Conservation (phyloP, 2,113 vertebrate species). For the Cacatua alba region DNA sequence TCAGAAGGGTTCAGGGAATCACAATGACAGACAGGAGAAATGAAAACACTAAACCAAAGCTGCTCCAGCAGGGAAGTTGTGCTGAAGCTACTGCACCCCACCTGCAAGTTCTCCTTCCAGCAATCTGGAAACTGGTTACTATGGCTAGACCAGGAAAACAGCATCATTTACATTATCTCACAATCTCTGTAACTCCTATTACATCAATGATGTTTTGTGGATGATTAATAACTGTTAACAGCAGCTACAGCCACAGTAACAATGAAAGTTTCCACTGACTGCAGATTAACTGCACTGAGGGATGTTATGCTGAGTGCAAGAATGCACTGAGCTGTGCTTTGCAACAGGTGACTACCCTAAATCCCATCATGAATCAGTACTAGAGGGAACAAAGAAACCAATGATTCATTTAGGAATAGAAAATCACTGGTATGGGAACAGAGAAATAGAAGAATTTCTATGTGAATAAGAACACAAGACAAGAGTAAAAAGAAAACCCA, state of each 20-base stretch:
- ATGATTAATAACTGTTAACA: neutral
- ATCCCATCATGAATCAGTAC: neutral
- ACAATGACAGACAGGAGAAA: neutral
- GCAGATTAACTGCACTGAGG: neutral
- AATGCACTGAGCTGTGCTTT: neutral
- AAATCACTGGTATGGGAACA: neutral
- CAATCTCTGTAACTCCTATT: neutral
- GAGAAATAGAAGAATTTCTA: neutral
- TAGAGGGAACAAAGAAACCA: neutral
- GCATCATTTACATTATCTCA: neutral
- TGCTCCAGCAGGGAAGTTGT: neutral
- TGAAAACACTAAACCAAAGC: neutral
- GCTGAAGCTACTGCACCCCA: neutral
- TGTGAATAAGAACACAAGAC: neutral
- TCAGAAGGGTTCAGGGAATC: neutral
- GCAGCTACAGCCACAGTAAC: neutral
- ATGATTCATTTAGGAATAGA: neutral
- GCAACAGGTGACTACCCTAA: neutral
- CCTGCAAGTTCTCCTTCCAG: neutral
- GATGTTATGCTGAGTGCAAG: neutral
- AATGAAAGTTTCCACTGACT: neutral
- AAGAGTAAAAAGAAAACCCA: neutral
- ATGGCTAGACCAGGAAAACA: neutral
- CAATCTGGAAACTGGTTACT: neutral
- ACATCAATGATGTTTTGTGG: neutral